Percentiles rank a stretch among this genome's conserved stretches.
Conservation (phyloP, 2,113 vertebrate species). For the Ceratotherium simum region DNA sequence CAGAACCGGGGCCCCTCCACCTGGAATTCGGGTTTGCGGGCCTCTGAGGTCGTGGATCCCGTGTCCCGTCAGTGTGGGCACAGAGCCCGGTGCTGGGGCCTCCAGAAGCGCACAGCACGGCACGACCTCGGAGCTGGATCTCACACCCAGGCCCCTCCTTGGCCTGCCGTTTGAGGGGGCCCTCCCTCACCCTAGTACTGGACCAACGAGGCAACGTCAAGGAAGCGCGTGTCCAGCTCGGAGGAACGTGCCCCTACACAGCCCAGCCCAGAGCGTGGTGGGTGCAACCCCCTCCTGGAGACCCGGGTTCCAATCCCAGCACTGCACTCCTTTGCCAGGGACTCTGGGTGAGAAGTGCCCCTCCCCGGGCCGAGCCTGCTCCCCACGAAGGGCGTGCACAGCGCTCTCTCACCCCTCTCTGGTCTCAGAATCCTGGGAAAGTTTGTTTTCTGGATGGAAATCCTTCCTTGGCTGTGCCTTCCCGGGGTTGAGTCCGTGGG, state of each 20-base stretch:
- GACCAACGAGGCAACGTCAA: rapidly evolving
- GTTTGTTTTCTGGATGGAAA: neutral
- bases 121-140: rapidly evolving
- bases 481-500: neutral
- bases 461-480: neutral
- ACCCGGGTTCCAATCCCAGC: neutral
- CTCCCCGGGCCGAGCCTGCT: neutral
- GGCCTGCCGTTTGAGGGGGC: neutral
- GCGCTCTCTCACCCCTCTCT: rapidly evolving
- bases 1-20: rapidly evolving
- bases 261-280: neutral
- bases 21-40: rapidly evolving
- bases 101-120: rapidly evolving
- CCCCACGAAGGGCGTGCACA: neutral
- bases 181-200: neutral
- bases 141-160: neutral
- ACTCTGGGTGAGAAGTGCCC: neutral
- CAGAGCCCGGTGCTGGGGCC: neutral
- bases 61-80: rapidly evolving
- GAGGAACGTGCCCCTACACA: neutral
- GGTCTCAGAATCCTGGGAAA: neutral
- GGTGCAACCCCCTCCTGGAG: neutral
- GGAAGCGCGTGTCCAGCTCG: neutral
- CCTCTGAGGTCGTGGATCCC: neutral
- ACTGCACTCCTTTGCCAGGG: neutral